Percentiles rank a stretch among this genome's conserved stretches.
Evolutionary conservation across 1,140 invertebrate species (phyloP).

Genomic region (Psix sp.): DNA sequence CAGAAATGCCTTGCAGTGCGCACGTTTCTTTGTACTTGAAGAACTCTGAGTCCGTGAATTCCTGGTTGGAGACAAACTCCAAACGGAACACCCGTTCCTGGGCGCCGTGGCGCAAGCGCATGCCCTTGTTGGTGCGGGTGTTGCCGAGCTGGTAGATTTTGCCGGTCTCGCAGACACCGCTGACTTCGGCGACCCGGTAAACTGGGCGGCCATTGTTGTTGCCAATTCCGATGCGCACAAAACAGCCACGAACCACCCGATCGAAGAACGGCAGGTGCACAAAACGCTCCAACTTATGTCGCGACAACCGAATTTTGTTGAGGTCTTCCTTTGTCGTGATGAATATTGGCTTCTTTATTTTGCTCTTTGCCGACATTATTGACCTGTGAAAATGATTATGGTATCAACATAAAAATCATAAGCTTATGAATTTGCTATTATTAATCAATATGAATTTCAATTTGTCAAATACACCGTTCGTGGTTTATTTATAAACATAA

Average conservation of each 20-base stretch:
- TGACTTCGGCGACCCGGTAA: conserved; percentile 96
- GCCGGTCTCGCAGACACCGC: conserved; percentile 95
- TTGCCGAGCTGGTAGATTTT: conserved; percentile 95
- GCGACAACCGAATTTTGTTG: conserved; percentile 91
- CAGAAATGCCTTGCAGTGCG: conserved; percentile 83
- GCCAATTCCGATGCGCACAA: conserved; percentile 97
- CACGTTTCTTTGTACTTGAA: conserved; percentile 94
- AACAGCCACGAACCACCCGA: conserved; percentile 92
- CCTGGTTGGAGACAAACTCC: conserved; percentile 98
- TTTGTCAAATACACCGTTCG: too few species aligned
- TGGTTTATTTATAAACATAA: too few species aligned
- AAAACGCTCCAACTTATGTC: conserved; percentile 95
- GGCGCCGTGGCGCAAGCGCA: conserved; percentile 87
- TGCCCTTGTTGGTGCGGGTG: conserved; percentile 94
- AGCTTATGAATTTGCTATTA: too few species aligned
- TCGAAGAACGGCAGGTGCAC: conserved; percentile 98
- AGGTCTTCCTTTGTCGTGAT: conserved; percentile 89
- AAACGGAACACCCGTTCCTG: conserved; percentile 95
- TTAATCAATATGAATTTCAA: too few species aligned
- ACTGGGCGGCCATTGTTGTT: conserved; percentile 92
- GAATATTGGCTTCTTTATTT: conserved; percentile 80
- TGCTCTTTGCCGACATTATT: conserved; percentile 72
- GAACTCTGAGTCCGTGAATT: conserved; percentile 96
- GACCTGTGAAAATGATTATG: conserved; percentile 68
- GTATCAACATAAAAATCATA: background rate